These are phyloP conservation scores for Helostoma temminkii DNA, from an alignment of 2,797 vertebrate genomes.

Conservation along the genomic window DNA sequence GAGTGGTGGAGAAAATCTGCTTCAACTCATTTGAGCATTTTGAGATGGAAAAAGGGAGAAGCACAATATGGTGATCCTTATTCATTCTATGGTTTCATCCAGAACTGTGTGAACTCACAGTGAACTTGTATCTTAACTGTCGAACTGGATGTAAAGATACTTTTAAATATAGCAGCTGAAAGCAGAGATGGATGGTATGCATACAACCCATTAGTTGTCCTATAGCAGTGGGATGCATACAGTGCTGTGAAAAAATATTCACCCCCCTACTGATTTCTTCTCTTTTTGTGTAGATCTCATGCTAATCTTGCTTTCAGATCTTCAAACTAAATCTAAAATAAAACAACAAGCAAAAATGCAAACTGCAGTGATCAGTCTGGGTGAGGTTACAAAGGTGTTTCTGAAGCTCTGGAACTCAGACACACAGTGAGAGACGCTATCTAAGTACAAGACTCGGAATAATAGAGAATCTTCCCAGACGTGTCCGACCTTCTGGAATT, in stretches of 20 bases:
- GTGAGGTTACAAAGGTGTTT: too few species aligned
- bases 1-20: neutral
- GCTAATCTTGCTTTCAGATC: too few species aligned
- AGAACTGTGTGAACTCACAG: slow-evolving; percentile 15
- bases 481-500: too few species aligned
- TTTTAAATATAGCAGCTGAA: neutral
- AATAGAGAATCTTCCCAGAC: too few species aligned
- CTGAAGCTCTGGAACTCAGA: too few species aligned
- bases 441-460: too few species aligned
- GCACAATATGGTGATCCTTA: neutral
- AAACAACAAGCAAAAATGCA: too few species aligned
- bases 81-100: slow-evolving; percentile 1
- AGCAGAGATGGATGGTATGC: slow-evolving; percentile 5
- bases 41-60: neutral
- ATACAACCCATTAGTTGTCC: slow-evolving; percentile 21
- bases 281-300: too few species aligned
- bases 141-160: slow-evolving; percentile 7
- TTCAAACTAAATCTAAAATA: too few species aligned
- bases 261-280: too few species aligned
- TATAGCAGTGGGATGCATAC: slow-evolving; percentile 7
- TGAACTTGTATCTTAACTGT: slow-evolving; percentile 11
- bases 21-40: neutral
- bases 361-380: too few species aligned
- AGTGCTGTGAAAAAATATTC: neutral
- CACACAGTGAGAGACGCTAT: too few species aligned